Base-by-base conservation (phyloP, 2,113 vertebrate species). In the Leptobrachium ailaonicum region DNA sequence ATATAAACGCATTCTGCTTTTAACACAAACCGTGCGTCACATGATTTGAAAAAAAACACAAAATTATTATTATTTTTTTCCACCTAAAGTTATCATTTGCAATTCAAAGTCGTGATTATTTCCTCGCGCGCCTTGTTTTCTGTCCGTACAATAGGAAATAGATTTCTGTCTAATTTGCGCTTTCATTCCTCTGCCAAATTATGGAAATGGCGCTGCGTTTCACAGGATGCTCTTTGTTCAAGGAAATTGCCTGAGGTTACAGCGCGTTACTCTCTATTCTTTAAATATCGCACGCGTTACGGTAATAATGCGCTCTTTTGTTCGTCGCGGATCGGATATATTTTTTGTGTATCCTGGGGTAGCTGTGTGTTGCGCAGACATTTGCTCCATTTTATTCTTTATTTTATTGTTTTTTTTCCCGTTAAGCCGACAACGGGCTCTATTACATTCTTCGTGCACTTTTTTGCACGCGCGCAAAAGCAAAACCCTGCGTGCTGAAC, bases 171-270 rank as follows among this genome's bases (percentile, higher is more conserved):
- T 73, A 56, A 73, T 66, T 40, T 32, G 10, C 8, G 11, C 32
- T 56, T 73, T 79, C 62, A 58, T 45, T 80, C 12, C 41, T n/a
- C 13, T 14, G 71, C 64, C 72, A 73, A 80, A 67, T 80, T 80
- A 80, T 80, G 71, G 71, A 73, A 80, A 73, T 58, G 71, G 41
- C 66, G 63, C 50, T 5, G 42, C 50, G 7, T 58, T 47, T 76
- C 54, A 11, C 10, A 44, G 43, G 44, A 44, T 47, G 58, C 69
- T 53, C 50, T 73, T 54, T 43, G 62, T 42, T 32, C 54, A 42
- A 64, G 69, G 73, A 66, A 79, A 79, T 54, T 73, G 77, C 77
- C 66, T 41, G 7, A 44, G 75, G 66, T 77, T 77, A 71, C 41
- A 45, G n/a, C 4, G 10, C 41, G 40, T 10, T 8, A 8, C 47